Base-by-base conservation (phyloP, 2,797 vertebrate genomes). In the Poliocrania exsul region DNA sequence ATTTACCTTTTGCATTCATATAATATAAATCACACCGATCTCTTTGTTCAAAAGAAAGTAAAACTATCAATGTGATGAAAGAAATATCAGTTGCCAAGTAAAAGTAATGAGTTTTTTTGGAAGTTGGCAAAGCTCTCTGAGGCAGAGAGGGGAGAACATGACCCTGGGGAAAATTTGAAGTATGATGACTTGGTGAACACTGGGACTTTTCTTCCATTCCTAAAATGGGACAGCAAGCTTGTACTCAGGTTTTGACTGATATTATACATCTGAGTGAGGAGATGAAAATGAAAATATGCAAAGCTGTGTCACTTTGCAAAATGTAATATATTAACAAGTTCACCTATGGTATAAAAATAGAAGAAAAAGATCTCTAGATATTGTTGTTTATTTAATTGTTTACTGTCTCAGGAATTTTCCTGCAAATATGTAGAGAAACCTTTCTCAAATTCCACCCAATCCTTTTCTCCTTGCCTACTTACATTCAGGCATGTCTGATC, bases 41-140 rank as follows among this genome's bases (percentile, higher is more conserved):
- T 72, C 62, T 58, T 69, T 90, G 82, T 87, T 93, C 58, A 38
- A 78, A 58, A 81, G 57, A 94, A 93, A 78, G 42, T 58, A 80
- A 82, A 89, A 62, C 67, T 87, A 70, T 64, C 38, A 74, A 28
- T 0, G 9, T 86, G 82, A 89, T 88, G 84, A 92, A 87, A 91
- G 87, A 96, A 92, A 44, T 51, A 79, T 46, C 58, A 49, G 51
- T 62, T 83, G 65, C 84, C 91, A 95, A 72, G 62, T 53, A 61
- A 53, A 94, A 90, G 42, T 92, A 91, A 94, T 71, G 84, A 85
- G 1, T 13, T 81, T 82, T 82, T 94, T 69, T 47, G 33, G 25
- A 86, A 86, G 62, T 1, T 96, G 86, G 79, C 75, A 78, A 83
- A 81, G 57, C 4, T 53, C 24, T 78, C 37, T 44, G 42, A 54